phyloP scores from a whole-genome alignment of 1,140 invertebrate genomes.

The Trachymyrmex septentrionalis region DNA sequence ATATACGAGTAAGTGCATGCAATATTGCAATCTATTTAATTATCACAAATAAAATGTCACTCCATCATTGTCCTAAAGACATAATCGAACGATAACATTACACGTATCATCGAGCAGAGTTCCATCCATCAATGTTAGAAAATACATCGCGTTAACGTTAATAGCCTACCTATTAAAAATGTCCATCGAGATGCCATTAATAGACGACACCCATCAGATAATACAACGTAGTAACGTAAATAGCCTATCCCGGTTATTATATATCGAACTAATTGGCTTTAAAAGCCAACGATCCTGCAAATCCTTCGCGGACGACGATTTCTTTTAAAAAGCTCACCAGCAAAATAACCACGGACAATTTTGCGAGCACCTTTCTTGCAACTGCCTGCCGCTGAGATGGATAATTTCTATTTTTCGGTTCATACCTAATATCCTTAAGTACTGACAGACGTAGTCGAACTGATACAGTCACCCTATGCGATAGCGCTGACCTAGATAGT shows the following conservation, averaged over 20 bases:
- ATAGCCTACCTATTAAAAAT: conserved; percentile 39
- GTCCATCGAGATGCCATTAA: conserved; percentile 1
- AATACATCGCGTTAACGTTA: conserved; percentile 16
- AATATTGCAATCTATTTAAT: not conserved
- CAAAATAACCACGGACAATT: not conserved
- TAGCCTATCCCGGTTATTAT: not conserved
- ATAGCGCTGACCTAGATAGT: conserved; percentile 18
- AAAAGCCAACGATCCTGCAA: not conserved
- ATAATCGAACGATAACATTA: not conserved
- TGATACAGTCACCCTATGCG: not conserved
- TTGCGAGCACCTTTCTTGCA: not conserved
- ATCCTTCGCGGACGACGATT: not conserved
- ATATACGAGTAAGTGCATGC: not conserved
- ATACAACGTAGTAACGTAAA: not conserved
- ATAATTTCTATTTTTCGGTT: not conserved
- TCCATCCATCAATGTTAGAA: not conserved
- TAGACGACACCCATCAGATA: not conserved
- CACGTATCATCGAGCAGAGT: not conserved
- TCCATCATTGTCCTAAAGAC: not conserved
- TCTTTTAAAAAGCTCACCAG: not conserved
- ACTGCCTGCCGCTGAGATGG: not conserved
- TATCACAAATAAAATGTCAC: not conserved
- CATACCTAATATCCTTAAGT: not conserved
- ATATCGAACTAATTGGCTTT: not conserved
- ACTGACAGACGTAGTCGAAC: not conserved